phyloP scores from a whole-genome alignment of 2,113 vertebrate species.

The Columba janthina region DNA sequence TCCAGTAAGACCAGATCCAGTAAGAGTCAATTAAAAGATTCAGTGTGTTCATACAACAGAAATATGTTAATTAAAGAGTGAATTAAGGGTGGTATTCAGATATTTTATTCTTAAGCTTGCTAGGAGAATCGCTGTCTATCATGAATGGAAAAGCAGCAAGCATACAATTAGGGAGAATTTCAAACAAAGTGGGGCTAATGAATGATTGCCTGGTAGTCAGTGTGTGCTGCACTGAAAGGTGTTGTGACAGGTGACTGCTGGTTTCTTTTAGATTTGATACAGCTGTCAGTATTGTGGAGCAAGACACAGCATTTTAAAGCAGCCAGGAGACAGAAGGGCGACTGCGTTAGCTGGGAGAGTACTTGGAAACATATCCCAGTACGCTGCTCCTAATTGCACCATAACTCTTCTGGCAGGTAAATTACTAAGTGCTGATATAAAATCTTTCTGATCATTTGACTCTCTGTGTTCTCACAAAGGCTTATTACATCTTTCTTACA shows the following conservation, averaged over 20 bases:
- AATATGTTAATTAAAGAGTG: not conserved
- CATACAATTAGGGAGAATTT: slow-evolving; percentile 32
- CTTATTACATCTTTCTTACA: not conserved
- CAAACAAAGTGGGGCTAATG: slow-evolving; percentile 36
- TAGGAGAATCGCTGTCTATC: not conserved
- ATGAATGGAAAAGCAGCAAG: slow-evolving; percentile 25
- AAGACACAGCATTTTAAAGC: not conserved
- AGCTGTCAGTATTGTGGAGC: not conserved
- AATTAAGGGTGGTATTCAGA: not conserved
- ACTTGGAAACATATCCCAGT: not conserved
- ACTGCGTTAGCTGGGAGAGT: not conserved
- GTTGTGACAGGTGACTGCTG: slow-evolving; percentile 25
- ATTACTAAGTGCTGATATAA: not conserved
- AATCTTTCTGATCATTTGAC: slow-evolving; percentile 1
- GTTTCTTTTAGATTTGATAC: slow-evolving; percentile 12
- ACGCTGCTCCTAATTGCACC: not conserved
- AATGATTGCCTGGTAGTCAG: slow-evolving; percentile 22
- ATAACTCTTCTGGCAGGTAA: not conserved
- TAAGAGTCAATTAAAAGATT: not conserved
- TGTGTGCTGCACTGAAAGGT: not conserved
- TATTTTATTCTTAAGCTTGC: slow-evolving; percentile 9
- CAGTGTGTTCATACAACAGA: not conserved
- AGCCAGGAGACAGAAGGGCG: not conserved
- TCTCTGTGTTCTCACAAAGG: not conserved
- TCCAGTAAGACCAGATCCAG: not conserved